Conservation (phyloP, 2,888 invertebrate genomes). For the Macrostomum cliftonense region DNA sequence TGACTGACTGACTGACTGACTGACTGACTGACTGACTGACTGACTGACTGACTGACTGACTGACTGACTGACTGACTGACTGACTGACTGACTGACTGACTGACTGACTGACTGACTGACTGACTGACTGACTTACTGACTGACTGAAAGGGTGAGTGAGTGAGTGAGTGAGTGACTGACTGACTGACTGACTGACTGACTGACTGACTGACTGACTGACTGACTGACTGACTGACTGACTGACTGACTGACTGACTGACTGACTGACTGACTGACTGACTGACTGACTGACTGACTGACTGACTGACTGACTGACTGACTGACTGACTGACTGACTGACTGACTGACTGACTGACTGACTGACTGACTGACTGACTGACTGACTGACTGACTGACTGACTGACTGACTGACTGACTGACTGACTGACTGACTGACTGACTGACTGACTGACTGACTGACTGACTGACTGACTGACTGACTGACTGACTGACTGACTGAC, state of each 20-base stretch:
- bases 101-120: constrained; percentile 2
- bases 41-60: constrained; percentile 2
- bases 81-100: constrained; percentile 2
- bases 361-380: too few species aligned
- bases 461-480: too few species aligned
- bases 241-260: not conserved
- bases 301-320: constrained; percentile 2
- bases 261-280: not conserved
- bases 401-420: too few species aligned
- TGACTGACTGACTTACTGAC: constrained; percentile 1
- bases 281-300: not conserved
- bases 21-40: constrained; percentile 2
- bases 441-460: too few species aligned
- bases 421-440: too few species aligned
- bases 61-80: constrained; percentile 2
- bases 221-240: not conserved
- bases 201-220: constrained; percentile 2
- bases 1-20: constrained; percentile 2
- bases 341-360: constrained; percentile 2
- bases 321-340: constrained; percentile 2
- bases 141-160: not conserved
- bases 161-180: not conserved
- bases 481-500: too few species aligned
- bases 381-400: too few species aligned
- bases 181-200: constrained; percentile 1